These are phyloP conservation scores for Temnothorax longispinosus DNA, from an alignment of 1,140 invertebrate genomes.

Conservation along the genomic window DNA sequence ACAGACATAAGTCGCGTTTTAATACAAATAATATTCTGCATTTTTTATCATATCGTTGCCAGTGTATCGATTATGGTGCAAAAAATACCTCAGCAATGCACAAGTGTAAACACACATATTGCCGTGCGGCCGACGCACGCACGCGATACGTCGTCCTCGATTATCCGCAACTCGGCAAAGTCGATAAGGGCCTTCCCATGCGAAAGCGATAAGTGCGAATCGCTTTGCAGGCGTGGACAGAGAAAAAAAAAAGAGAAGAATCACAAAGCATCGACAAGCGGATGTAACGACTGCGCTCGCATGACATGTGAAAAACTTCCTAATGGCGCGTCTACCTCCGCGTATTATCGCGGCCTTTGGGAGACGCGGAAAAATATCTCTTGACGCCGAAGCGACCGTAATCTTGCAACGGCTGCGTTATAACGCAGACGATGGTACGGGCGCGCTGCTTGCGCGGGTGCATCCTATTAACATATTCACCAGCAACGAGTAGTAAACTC, in stretches of 20 bases:
- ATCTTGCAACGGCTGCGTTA: conserved; percentile 43
- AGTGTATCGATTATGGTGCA: conserved; percentile 18
- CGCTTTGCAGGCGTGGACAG: conserved; percentile 37
- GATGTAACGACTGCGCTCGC: conserved; percentile 64
- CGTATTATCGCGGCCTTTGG: conserved; percentile 55
- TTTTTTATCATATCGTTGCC: neutral
- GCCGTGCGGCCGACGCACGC: neutral
- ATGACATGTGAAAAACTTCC: conserved; percentile 68
- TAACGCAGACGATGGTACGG: conserved; percentile 27
- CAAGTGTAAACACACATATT: conserved; percentile 34
- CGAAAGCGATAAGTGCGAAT: conserved; percentile 69
- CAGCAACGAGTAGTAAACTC: conserved; percentile 70
- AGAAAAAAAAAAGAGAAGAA: conserved; percentile 29
- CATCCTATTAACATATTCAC: conserved; percentile 74
- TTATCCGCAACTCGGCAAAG: conserved; percentile 25
- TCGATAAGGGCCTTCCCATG: conserved; percentile 48
- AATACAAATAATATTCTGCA: neutral
- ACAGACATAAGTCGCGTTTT: neutral
- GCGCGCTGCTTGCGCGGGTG: conserved; percentile 30
- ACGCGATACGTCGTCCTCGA: conserved; percentile 51
- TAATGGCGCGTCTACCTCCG: conserved; percentile 69
- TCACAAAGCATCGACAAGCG: conserved; percentile 62
- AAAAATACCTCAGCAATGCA: conserved; percentile 23
- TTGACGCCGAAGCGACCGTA: conserved; percentile 28
- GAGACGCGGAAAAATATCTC: conserved; percentile 57